Evolutionary conservation across 2,797 vertebrate genomes (phyloP).

Genomic region (Carapus acus): DNA sequence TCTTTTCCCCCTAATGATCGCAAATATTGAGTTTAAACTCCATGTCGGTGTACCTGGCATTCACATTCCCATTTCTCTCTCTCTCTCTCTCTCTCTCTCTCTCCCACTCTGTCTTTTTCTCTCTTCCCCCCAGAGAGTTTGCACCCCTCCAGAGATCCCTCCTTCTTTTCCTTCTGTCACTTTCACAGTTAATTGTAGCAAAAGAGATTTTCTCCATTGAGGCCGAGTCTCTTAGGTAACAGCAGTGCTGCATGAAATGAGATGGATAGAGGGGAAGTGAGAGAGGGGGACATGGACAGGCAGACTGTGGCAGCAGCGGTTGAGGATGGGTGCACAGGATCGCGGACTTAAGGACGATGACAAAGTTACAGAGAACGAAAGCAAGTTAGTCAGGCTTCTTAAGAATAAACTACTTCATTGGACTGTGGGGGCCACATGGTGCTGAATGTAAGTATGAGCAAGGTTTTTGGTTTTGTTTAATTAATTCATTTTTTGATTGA

Average conservation of each 20-base stretch:
- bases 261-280: slow-evolving; percentile 67
- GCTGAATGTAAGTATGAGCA: slow-evolving; percentile 60
- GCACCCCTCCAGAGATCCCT: slow-evolving; percentile 45
- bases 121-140: slow-evolving; percentile 24
- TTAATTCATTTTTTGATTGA: slow-evolving; percentile 15
- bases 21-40: slow-evolving; percentile 32
- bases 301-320: slow-evolving; percentile 53
- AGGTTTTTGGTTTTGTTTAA: too few relatives aligned
- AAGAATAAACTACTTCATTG: slow-evolving; percentile 24
- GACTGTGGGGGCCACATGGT: slow-evolving; percentile 31
- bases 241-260: slow-evolving; percentile 80
- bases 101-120: slow-evolving; percentile 33
- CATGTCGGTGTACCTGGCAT: slow-evolving; percentile 53
- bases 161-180: slow-evolving; percentile 69
- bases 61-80: slow-evolving; percentile 40
- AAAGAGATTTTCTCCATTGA: slow-evolving; percentile 80
- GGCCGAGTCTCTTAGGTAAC: slow-evolving; percentile 78
- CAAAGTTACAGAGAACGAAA: slow-evolving; percentile 12
- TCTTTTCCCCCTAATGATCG: background rate
- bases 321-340: slow-evolving; percentile 49
- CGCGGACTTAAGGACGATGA: slow-evolving; percentile 21
- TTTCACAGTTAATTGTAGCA: slow-evolving; percentile 77
- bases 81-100: too few relatives aligned
- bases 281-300: slow-evolving; percentile 58
- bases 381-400: slow-evolving; percentile 19